These are phyloP conservation scores for Onychomys arenicola DNA, from an alignment of 2,797 vertebrate genomes.

Conservation along the genomic window DNA sequence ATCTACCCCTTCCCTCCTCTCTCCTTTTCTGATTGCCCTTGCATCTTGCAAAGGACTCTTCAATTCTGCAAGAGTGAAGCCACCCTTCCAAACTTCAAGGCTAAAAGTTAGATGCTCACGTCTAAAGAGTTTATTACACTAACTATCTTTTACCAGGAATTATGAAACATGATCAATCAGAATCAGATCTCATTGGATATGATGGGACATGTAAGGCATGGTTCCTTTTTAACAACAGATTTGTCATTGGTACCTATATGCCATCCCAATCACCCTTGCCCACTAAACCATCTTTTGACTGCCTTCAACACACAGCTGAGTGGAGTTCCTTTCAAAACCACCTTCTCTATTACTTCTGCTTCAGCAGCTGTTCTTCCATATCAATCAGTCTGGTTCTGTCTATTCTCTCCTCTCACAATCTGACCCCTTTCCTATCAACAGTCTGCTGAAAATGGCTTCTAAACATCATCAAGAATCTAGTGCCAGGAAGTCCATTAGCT, in stretches of 20 bases:
- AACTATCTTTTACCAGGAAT: background rate
- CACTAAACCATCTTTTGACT: rapidly evolving
- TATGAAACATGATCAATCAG: background rate
- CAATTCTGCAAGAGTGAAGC: background rate
- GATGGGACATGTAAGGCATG: background rate
- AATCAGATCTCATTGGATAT: background rate
- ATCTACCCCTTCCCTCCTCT: background rate
- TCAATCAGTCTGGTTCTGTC: background rate
- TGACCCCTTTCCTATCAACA: background rate
- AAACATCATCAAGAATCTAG: background rate
- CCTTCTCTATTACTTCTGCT: background rate
- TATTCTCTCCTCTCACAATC: background rate
- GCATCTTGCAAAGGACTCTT: background rate
- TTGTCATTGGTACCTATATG: background rate
- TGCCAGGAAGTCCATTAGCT: background rate
- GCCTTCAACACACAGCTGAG: background rate
- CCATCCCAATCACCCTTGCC: background rate
- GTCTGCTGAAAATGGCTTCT: background rate
- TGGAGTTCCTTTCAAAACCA: background rate
- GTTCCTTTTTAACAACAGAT: background rate
- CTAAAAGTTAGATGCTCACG: background rate
- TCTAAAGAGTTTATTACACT: background rate
- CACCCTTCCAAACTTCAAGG: background rate
- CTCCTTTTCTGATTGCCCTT: background rate
- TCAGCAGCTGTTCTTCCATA: background rate